A percentile compares a stretch with the other conserved stretches of the same genome.
These are phyloP conservation scores for Calidris pygmaea DNA, from an alignment of 2,113 vertebrate species.

Conservation along the genomic window DNA sequence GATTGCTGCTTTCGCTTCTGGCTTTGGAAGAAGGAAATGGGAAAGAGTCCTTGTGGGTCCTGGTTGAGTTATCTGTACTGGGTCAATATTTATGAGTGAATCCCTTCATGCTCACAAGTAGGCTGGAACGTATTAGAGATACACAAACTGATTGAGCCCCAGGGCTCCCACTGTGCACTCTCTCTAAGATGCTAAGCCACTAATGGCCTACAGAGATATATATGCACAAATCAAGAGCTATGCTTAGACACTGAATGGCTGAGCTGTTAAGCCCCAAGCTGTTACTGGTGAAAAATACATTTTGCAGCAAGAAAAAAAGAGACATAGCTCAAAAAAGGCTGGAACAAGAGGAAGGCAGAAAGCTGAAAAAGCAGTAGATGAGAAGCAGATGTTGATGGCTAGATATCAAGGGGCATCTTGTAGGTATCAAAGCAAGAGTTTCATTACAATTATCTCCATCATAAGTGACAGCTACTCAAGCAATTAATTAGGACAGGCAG, in stretches of 20 bases:
- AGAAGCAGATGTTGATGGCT: background rate
- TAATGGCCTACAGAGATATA: background rate
- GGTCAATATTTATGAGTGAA: background rate
- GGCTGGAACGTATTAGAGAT: background rate
- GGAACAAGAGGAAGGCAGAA: background rate
- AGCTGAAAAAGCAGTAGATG: conserved; percentile 2
- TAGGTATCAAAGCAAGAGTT: conserved; percentile 22
- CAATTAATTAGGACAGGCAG: background rate
- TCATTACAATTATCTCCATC: background rate
- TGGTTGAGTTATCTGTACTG: background rate
- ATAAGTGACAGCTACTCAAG: background rate
- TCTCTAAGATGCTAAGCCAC: background rate
- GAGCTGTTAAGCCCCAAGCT: background rate
- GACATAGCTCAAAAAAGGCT: background rate
- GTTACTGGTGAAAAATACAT: background rate
- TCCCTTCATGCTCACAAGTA: background rate
- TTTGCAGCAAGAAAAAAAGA: background rate
- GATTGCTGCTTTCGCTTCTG: background rate
- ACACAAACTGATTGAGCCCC: background rate
- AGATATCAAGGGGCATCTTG: background rate
- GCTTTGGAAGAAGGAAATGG: background rate
- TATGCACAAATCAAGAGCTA: background rate
- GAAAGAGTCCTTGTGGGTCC: background rate
- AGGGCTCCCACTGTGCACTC: background rate
- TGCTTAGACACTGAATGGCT: background rate